Evolutionary conservation across 2,888 invertebrate genomes (phyloP).

Genomic region (Parnassius orleans): DNA sequence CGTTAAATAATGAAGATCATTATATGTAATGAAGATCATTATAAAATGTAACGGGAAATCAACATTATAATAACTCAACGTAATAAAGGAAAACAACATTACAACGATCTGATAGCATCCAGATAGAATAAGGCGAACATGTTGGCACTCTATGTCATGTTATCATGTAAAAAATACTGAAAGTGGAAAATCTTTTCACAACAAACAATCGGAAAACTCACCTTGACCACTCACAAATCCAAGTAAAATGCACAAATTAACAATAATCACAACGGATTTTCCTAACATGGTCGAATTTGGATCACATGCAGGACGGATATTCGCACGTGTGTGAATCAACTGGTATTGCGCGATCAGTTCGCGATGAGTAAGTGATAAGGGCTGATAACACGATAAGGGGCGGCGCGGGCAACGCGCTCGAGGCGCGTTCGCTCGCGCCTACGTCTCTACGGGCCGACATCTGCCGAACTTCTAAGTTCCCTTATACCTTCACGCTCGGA

Average conservation of each 20-base stretch:
- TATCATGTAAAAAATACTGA: not conserved
- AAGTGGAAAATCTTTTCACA: conserved; percentile 18
- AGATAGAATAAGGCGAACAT: not conserved
- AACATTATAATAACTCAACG: not conserved
- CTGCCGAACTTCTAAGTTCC: conserved; percentile 54
- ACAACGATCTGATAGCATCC: not conserved
- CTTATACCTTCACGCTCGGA: conserved; percentile 22
- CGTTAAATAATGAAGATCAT: too few species aligned
- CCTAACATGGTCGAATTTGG: conserved; percentile 55
- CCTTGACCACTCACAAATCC: conserved; percentile 62
- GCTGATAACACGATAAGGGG: conserved; percentile 68
- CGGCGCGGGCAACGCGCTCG: conserved; percentile 41
- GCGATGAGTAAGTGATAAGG: conserved; percentile 74
- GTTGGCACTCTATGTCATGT: too few species aligned
- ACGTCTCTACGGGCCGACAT: conserved; percentile 63
- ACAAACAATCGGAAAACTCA: conserved; percentile 38
- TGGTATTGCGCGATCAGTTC: conserved; percentile 58
- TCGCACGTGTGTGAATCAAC: conserved; percentile 58
- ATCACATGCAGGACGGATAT: conserved; percentile 49
- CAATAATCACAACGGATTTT: conserved; percentile 45
- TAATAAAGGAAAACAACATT: not conserved
- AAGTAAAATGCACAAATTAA: conserved; percentile 50
- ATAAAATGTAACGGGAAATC: too few species aligned
- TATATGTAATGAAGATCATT: too few species aligned
- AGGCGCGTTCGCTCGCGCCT: conserved; percentile 47